phyloP scores from a whole-genome alignment of 2,888 invertebrate genomes.

The Agapetus fuscipes region DNA sequence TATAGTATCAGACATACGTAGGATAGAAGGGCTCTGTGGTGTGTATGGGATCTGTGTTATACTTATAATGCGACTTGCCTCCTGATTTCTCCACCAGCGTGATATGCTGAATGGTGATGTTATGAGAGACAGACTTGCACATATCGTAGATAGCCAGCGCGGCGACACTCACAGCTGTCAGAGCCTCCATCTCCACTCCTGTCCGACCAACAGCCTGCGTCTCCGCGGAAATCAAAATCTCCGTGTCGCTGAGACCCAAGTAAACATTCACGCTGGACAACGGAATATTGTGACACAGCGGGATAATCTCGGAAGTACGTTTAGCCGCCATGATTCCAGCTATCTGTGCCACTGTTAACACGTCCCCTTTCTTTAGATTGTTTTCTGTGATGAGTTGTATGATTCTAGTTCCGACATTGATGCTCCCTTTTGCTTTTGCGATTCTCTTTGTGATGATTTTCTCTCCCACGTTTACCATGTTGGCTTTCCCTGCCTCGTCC shows the following conservation, averaged over 20 bases:
- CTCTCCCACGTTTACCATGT: constrained; percentile 85
- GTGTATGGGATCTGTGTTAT: constrained; percentile 26
- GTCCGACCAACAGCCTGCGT: constrained; percentile 65
- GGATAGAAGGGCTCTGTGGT: constrained; percentile 27
- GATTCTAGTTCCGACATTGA: constrained; percentile 56
- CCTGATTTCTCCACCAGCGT: constrained; percentile 68
- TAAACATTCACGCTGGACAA: constrained; percentile 57
- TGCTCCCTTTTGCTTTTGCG: constrained; percentile 64
- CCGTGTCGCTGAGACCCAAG: constrained; percentile 41
- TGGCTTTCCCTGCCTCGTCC: constrained; percentile 64
- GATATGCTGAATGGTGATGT: constrained; percentile 66
- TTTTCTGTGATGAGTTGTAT: constrained; percentile 59
- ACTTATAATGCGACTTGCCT: constrained; percentile 45
- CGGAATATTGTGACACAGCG: constrained; percentile 82
- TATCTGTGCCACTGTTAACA: constrained; percentile 73
- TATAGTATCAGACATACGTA: constrained; percentile 23
- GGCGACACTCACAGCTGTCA: constrained; percentile 80
- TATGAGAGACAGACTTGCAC: constrained; percentile 86
- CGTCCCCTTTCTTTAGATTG: constrained; percentile 83
- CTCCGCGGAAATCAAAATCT: constrained; percentile 49
- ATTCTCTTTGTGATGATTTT: constrained; percentile 61
- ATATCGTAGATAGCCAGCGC: constrained; percentile 96
- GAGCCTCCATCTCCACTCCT: constrained; percentile 98
- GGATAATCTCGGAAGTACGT: constrained; percentile 79
- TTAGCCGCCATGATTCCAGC: constrained; percentile 96